These are phyloP conservation scores for Cossypha dichroa DNA, from an alignment of 2,797 vertebrate species.

Conservation along the genomic window DNA sequence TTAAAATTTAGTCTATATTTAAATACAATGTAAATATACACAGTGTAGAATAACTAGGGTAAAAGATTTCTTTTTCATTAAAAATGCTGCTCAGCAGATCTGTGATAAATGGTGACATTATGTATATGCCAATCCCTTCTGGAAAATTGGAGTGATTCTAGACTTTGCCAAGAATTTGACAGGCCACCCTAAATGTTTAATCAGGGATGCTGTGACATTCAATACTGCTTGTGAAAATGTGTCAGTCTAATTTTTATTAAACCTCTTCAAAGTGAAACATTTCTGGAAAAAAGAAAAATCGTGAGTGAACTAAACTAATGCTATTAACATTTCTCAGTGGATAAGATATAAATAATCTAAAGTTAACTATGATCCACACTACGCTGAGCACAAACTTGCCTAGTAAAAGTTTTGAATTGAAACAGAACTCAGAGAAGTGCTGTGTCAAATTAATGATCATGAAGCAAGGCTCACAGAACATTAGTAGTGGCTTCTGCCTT, in stretches of 20 bases:
- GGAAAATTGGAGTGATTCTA: slow-evolving; percentile 32
- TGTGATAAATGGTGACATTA: slow-evolving; percentile 30
- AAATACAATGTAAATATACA: neutral
- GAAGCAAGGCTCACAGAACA: neutral
- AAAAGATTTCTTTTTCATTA: neutral
- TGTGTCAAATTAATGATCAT: slow-evolving; percentile 42
- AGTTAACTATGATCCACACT: slow-evolving; percentile 6
- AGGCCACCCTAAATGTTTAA: slow-evolving; percentile 18
- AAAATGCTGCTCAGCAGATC: slow-evolving; percentile 30
- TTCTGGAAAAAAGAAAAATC: neutral
- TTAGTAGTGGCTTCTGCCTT: slow-evolving; percentile 20
- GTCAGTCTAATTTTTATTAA: slow-evolving; percentile 28
- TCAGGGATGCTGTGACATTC: slow-evolving; percentile 37
- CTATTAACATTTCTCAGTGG: slow-evolving; percentile 2
- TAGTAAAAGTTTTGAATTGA: slow-evolving; percentile 35
- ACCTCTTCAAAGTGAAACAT: neutral
- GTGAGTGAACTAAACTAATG: neutral
- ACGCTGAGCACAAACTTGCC: neutral
- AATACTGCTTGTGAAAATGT: neutral
- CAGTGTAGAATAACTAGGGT: neutral
- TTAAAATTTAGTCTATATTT: slow-evolving; percentile 6
- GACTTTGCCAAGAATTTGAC: slow-evolving; percentile 45
- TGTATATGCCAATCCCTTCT: slow-evolving; percentile 2
- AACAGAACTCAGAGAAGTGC: slow-evolving; percentile 36
- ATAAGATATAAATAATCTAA: slow-evolving; percentile 34